phyloP scores from a whole-genome alignment of 2,797 vertebrate species.

The Eulemur albifrons region DNA sequence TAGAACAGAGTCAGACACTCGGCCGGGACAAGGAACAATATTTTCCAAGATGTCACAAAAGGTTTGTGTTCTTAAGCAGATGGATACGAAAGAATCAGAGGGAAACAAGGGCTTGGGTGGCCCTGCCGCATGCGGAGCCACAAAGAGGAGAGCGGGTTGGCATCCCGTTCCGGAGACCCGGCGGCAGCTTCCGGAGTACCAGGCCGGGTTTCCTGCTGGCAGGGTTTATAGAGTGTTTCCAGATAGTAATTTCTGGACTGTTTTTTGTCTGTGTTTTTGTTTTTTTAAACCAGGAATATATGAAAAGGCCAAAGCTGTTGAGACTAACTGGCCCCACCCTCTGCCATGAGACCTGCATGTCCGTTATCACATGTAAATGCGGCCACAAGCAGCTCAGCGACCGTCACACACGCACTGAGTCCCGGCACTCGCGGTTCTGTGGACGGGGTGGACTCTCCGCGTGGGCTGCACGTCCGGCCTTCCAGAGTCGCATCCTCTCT shows the following conservation, averaged over 20 bases:
- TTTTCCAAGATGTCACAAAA: not conserved
- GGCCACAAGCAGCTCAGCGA: too few relatives aligned
- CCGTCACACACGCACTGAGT: accelerated
- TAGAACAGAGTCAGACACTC: not conserved
- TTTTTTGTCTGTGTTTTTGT: not conserved
- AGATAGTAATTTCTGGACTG: not conserved
- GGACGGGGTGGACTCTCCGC: accelerated
- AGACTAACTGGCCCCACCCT: not conserved
- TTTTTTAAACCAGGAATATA: not conserved
- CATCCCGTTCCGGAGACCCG: accelerated
- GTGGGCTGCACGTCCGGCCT: accelerated
- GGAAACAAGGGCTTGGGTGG: not conserved
- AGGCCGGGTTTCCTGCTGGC: not conserved
- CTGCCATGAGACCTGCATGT: accelerated
- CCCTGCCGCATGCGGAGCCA: accelerated
- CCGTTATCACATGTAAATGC: accelerated
- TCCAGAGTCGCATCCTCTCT: too few relatives aligned
- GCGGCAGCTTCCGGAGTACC: accelerated
- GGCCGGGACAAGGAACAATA: not conserved
- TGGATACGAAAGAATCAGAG: not conserved
- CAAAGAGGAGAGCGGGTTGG: accelerated
- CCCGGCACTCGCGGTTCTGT: accelerated
- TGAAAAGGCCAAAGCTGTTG: not conserved
- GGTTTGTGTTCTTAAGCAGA: not conserved
- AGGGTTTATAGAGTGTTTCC: not conserved